phyloP scores from a whole-genome alignment of 2,797 vertebrate species.

The Anniella stebbinsi region DNA sequence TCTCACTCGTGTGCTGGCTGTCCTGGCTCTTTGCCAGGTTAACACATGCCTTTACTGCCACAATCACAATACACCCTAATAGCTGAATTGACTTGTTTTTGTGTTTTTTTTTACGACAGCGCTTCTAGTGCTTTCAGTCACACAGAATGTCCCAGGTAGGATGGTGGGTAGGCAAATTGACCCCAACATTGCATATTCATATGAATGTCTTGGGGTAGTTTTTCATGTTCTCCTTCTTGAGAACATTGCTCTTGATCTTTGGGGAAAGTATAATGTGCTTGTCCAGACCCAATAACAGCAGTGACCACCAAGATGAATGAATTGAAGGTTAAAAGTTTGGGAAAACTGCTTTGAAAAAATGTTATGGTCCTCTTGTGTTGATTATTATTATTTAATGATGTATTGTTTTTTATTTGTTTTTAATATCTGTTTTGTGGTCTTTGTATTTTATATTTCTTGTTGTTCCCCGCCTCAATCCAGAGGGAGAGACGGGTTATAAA shows the following conservation, averaged over 20 bases:
- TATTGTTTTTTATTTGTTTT: no score
- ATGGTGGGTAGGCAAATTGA: background rate
- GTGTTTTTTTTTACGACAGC: background rate
- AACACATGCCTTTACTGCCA: background rate
- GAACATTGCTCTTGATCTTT: background rate
- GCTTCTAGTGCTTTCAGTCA: background rate
- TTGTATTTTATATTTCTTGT: no score
- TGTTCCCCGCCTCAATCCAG: no score
- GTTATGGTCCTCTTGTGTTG: background rate
- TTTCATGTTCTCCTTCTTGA: background rate
- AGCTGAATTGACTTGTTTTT: background rate
- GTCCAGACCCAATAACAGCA: background rate
- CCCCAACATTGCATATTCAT: background rate
- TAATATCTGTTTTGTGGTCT: no score
- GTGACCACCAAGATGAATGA: background rate
- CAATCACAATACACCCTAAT: background rate
- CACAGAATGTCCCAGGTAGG: background rate
- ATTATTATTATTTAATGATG: no score
- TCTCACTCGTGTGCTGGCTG: background rate
- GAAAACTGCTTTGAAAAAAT: background rate
- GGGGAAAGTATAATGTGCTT: background rate
- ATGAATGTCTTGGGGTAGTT: background rate
- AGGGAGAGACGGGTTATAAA: no score
- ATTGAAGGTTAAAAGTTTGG: background rate
- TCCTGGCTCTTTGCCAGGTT: background rate